phyloP scores from a whole-genome alignment of 2,113 vertebrate species.

The Indicator maculatus region DNA sequence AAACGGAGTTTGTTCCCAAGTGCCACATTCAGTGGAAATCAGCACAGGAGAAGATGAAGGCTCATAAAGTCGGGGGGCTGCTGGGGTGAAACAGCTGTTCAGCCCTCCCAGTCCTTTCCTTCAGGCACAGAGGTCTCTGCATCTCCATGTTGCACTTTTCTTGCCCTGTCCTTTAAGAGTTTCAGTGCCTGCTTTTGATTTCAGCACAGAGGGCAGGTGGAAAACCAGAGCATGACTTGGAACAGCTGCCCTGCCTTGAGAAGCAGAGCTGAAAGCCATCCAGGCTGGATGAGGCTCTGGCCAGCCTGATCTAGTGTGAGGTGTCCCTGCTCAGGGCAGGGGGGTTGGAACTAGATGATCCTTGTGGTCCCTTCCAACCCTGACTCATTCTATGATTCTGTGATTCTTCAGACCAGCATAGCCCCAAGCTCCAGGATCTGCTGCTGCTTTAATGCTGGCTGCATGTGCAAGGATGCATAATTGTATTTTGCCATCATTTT shows the following conservation, averaged over 20 bases:
- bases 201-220: not conserved
- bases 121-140: not conserved
- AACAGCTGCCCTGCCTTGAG: not conserved
- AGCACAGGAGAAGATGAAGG: not conserved
- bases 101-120: not conserved
- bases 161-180: not conserved
- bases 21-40: not conserved
- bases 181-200: not conserved
- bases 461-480: fast-evolving
- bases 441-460: not conserved
- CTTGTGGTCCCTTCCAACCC: no score
- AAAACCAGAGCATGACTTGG: not conserved
- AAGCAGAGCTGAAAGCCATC: not conserved
- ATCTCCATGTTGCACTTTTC: not conserved
- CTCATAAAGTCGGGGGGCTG: fast-evolving
- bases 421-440: not conserved
- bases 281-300: no score
- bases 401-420: not conserved
- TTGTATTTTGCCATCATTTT: not conserved
- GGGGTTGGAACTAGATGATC: no score
- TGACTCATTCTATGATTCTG: not conserved
- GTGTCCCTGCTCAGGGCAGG: no score
- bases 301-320: no score
- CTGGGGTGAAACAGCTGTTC: not conserved
- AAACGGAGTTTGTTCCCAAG: not conserved